Percentiles rank a stretch among this genome's conserved stretches.
Evolutionary conservation across 2,113 vertebrate species (phyloP).

Genomic region (Chionis minor): DNA sequence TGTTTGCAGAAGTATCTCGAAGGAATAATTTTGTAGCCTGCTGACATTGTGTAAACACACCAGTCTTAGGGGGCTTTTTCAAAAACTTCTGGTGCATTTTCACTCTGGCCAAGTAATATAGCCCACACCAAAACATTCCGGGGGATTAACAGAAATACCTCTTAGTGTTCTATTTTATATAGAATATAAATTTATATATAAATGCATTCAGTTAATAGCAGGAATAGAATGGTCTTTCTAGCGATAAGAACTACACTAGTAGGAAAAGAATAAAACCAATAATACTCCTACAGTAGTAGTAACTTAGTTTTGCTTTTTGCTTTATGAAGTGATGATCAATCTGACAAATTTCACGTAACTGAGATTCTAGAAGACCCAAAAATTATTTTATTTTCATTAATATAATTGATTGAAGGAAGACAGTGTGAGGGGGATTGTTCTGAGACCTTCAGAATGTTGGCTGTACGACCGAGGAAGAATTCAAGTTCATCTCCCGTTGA

Average conservation of each 20-base stretch:
- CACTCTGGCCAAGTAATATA: not conserved
- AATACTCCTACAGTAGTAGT: not conserved
- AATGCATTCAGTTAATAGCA: rapidly evolving
- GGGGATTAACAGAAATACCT: not conserved
- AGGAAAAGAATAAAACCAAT: not conserved
- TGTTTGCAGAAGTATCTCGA: not conserved
- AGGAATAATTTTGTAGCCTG: not conserved
- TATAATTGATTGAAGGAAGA: not conserved
- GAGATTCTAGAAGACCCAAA: not conserved
- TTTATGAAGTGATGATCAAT: not conserved
- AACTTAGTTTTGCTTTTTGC: not conserved
- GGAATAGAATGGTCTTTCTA: not conserved
- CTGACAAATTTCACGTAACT: not conserved
- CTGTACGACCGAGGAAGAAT: not conserved
- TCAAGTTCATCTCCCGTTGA: not conserved
- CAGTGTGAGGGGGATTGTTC: not conserved
- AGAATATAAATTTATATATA: too few species aligned
- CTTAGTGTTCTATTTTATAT: not conserved
- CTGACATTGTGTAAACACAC: not conserved
- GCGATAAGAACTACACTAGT: not conserved
- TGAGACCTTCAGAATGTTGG: not conserved
- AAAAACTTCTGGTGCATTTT: not conserved
- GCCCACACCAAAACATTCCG: not conserved
- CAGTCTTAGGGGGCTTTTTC: not conserved
- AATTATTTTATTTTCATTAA: not conserved